Evolutionary conservation across 2,113 vertebrate species (phyloP).

Genomic region (Phalacrocorax aristotelis): DNA sequence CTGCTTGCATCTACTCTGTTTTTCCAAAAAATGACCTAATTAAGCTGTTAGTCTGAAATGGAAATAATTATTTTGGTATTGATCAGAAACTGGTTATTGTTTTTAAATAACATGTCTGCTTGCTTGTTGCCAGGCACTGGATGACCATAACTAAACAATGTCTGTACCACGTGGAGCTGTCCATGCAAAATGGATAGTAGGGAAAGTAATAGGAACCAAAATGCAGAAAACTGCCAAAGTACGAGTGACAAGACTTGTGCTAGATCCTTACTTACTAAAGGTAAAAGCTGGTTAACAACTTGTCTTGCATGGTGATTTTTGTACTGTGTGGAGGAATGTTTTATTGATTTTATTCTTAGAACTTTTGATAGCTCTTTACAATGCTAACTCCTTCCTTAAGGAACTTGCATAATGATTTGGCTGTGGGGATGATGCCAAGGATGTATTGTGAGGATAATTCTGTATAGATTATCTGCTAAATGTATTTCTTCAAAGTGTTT

Average conservation of each 20-base stretch:
- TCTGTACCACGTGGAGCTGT: constrained; percentile 82
- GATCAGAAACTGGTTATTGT: background rate
- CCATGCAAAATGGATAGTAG: constrained; percentile 94
- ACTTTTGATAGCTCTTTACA: background rate
- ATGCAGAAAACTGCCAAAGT: constrained; percentile 97
- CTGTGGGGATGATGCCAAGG: background rate
- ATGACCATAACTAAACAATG: constrained; percentile 75
- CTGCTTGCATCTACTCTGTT: background rate
- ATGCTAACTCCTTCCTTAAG: background rate
- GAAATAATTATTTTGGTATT: fast-evolving
- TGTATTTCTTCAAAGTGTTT: background rate
- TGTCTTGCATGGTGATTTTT: background rate
- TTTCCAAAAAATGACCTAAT: background rate
- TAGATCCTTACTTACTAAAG: constrained; percentile 94
- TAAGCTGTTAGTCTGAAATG: background rate
- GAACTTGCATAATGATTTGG: background rate
- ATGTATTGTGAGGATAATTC: background rate
- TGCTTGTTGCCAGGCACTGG: constrained; percentile 38
- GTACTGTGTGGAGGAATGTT: background rate
- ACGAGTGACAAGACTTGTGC: constrained; percentile 89
- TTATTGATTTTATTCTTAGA: background rate
- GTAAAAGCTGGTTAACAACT: constrained; percentile 66
- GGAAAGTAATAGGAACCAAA: constrained; percentile 94
- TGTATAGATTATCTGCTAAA: background rate
- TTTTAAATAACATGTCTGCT: constrained; percentile 32